These are phyloP conservation scores for Astyanax mexicanus DNA, from an alignment of 2,797 vertebrate genomes.

Conservation along the genomic window DNA sequence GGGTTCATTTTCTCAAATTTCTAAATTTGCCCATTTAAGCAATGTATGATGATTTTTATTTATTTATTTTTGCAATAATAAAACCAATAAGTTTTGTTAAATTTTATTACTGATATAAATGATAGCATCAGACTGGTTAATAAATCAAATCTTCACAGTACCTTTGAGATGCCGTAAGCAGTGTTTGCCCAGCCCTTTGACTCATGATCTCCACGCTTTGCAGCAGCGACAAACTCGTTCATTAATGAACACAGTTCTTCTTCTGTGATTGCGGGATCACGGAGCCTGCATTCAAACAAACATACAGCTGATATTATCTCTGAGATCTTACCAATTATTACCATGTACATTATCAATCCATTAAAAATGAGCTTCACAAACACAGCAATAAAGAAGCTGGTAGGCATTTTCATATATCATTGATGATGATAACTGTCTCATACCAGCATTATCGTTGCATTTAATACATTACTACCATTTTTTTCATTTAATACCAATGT, in stretches of 20 bases:
- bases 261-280: conserved; percentile 47
- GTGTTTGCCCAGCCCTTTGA: conserved; percentile 63
- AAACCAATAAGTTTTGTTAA: no score
- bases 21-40: no score
- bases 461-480: background rate
- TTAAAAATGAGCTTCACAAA: no score
- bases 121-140: no score
- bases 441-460: background rate
- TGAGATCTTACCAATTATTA: conserved; percentile 51
- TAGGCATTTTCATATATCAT: no score
- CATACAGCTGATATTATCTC: background rate
- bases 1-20: no score
- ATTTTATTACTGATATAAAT: no score
- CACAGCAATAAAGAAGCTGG: no score
- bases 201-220: conserved; percentile 57
- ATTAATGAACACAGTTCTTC: conserved; percentile 63
- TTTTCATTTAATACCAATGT: background rate
- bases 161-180: conserved; percentile 62
- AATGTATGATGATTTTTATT: no score
- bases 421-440: background rate
- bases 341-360: conserved; percentile 1
- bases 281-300: background rate
- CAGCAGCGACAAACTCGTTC: conserved; percentile 62
- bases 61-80: no score
- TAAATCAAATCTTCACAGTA: background rate